Evolutionary conservation across 1,140 invertebrate genomes (phyloP).

Genomic region (Lanistes nyassanus): DNA sequence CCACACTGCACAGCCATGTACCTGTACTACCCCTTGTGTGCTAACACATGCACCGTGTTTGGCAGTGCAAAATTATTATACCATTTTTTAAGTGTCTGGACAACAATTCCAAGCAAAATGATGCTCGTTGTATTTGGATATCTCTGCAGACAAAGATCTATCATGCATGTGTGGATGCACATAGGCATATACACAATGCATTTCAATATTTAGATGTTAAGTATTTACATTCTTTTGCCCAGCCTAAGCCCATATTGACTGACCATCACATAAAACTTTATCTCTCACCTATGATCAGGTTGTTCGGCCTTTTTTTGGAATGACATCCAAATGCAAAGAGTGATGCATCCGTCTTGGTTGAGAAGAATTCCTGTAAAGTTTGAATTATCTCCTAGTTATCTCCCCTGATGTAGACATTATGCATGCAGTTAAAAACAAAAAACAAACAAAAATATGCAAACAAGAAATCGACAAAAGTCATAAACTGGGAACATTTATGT

Average conservation of each 20-base stretch:
- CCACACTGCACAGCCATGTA: no score
- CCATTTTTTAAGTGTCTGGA: no score
- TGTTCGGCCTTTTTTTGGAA: slow-evolving; percentile 92
- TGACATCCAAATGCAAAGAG: slow-evolving; percentile 88
- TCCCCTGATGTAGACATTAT: neutral
- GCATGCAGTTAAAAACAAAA: neutral
- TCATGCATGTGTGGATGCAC: neutral
- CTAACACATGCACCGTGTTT: no score
- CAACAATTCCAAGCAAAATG: no score
- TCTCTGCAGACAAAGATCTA: no score
- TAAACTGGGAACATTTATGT: no score
- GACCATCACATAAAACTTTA: neutral
- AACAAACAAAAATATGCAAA: neutral
- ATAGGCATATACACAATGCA: slow-evolving; percentile 22
- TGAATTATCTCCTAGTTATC: neutral
- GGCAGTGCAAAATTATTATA: no score
- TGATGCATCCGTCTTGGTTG: slow-evolving; percentile 86
- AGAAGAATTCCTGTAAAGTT: slow-evolving; percentile 80
- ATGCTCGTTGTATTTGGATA: no score
- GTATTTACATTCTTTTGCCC: no score
- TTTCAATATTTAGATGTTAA: neutral
- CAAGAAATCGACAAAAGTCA: neutral
- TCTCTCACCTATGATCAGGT: slow-evolving; percentile 82
- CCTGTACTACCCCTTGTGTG: no score
- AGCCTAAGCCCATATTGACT: no score